Percentiles rank a stretch among this genome's conserved stretches.
Evolutionary conservation across 2,113 vertebrate species (phyloP).

Genomic region (Bufo gargarizans): DNA sequence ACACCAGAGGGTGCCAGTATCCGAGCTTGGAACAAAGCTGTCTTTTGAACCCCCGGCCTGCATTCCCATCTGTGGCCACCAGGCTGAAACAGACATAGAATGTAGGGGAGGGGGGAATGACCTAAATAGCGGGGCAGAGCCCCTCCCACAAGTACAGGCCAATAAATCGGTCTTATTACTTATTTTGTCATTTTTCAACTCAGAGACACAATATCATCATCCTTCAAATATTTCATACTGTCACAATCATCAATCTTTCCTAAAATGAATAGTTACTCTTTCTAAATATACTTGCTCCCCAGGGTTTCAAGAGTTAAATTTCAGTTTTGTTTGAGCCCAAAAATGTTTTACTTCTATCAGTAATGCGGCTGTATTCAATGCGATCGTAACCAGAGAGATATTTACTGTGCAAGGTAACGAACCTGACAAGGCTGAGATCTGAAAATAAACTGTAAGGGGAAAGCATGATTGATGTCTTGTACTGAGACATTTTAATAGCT

Average conservation of each 20-base stretch:
- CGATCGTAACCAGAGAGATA: not conserved
- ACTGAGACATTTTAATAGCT: slow-evolving; percentile 25
- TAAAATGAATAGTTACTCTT: not conserved
- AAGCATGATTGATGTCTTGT: slow-evolving; percentile 28
- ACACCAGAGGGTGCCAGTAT: no score
- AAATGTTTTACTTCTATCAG: not conserved
- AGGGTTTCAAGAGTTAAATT: not conserved
- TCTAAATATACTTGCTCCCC: not conserved
- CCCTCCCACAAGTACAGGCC: no score
- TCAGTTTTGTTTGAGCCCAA: not conserved
- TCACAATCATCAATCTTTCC: not conserved
- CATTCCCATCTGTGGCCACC: no score
- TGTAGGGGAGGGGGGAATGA: no score
- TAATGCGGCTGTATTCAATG: not conserved
- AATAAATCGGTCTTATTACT: no score
- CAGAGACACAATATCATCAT: not conserved
- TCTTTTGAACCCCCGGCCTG: no score
- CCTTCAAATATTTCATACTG: not conserved
- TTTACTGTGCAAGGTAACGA: slow-evolving; percentile 44
- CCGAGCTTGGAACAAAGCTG: no score
- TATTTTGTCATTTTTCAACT: no score
- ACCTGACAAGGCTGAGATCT: slow-evolving; percentile 21
- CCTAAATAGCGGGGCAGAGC: no score
- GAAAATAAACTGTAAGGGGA: slow-evolving; percentile 12
- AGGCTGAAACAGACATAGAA: no score